Evolutionary conservation across 2,113 vertebrate genomes (phyloP).

Genomic region (Mesoclemmys tuberculata): DNA sequence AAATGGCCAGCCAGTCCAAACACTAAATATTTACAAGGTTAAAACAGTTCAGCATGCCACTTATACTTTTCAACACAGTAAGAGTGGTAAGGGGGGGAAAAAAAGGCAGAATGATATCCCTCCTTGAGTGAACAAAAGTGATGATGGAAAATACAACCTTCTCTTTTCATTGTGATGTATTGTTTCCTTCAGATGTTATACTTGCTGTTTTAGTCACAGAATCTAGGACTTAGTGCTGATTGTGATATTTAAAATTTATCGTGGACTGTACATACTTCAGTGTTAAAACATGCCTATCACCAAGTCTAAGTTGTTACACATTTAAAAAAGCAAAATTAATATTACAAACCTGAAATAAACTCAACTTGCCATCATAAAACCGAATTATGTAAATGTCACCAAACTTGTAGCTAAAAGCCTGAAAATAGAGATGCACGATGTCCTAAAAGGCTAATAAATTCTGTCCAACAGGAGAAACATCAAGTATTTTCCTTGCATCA

Average conservation of each 20-base stretch:
- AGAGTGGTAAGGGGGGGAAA: neutral
- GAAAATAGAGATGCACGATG: no score
- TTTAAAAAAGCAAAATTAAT: neutral
- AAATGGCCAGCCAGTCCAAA: no score
- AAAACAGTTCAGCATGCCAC: no score
- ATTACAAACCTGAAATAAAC: neutral
- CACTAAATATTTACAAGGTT: no score
- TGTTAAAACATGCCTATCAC: neutral
- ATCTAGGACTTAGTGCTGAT: no score
- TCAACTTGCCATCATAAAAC: neutral
- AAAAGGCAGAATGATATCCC: neutral
- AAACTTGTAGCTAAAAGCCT: no score
- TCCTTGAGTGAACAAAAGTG: neutral
- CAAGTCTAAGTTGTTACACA: neutral
- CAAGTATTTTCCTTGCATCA: no score
- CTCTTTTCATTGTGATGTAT: neutral
- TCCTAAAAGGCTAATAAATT: no score
- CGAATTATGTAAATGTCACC: neutral
- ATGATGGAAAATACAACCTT: neutral
- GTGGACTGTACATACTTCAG: neutral
- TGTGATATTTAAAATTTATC: no score
- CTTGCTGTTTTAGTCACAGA: no score
- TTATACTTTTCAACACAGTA: constrained; percentile 5
- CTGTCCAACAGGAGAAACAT: no score
- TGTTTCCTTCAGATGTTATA: neutral